Evolutionary conservation across 1,140 invertebrate genomes (phyloP).

Genomic region (Drosophila suzukii): DNA sequence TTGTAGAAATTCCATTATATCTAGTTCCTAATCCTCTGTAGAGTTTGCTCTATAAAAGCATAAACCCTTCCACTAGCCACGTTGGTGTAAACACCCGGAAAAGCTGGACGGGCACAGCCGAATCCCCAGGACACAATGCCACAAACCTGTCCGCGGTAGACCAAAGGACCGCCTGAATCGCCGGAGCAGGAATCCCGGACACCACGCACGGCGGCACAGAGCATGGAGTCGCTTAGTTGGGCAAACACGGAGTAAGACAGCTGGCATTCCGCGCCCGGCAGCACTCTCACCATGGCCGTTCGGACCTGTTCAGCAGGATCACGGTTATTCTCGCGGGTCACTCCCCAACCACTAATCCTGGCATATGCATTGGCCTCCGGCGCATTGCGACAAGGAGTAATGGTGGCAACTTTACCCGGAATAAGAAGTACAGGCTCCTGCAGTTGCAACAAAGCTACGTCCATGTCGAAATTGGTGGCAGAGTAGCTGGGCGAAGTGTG

Average conservation of each 20-base stretch:
- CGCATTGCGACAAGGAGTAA: conserved; percentile 39
- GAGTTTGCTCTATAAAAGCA: conserved; percentile 55
- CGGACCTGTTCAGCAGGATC: conserved; percentile 66
- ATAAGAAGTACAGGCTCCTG: conserved; percentile 10
- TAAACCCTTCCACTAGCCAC: conserved; percentile 85
- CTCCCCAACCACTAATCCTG: conserved; percentile 73
- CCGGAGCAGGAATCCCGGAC: conserved; percentile 86
- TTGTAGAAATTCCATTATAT: not conserved
- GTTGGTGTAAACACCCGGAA: conserved; percentile 92
- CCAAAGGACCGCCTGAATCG: conserved; percentile 88
- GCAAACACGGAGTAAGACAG: conserved; percentile 62
- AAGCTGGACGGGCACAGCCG: conserved; percentile 87
- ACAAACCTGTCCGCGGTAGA: conserved; percentile 85
- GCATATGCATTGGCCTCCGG: conserved; percentile 60
- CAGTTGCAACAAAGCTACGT: conserved; percentile 68
- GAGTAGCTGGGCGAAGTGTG: conserved; percentile 43
- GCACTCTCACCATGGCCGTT: conserved; percentile 55
- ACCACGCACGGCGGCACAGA: conserved; percentile 71
- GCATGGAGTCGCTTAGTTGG: conserved; percentile 68
- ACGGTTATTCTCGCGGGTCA: conserved; percentile 49
- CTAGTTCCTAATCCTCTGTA: conserved; percentile 11
- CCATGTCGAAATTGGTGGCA: conserved; percentile 70
- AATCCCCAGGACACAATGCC: conserved; percentile 88
- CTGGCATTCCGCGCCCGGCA: conserved; percentile 53
- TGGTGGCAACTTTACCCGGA: conserved; percentile 51